phyloP scores from a whole-genome alignment of 2,888 invertebrate genomes.

The Pachycephus smyrnensis region DNA sequence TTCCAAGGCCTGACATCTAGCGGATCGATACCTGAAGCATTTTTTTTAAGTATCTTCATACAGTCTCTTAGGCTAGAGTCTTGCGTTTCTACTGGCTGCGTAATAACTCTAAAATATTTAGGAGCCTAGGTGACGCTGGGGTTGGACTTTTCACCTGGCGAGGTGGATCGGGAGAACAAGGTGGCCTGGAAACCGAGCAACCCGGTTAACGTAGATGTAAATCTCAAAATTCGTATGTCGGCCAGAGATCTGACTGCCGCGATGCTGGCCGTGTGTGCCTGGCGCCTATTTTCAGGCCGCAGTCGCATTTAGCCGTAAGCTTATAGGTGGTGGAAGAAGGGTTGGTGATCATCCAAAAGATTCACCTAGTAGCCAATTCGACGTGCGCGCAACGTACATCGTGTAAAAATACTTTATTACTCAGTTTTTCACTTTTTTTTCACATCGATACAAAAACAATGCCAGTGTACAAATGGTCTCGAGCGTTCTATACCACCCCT shows the following conservation, averaged over 20 bases:
- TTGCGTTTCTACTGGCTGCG: neutral
- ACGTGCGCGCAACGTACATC: neutral
- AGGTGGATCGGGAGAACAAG: neutral
- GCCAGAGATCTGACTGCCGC: slow-evolving; percentile 13
- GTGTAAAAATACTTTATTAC: slow-evolving; percentile 12
- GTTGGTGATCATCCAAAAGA: slow-evolving; percentile 33
- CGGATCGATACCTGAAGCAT: neutral
- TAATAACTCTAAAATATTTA: neutral
- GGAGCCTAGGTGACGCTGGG: neutral
- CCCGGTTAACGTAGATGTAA: slow-evolving; percentile 3
- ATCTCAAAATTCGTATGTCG: slow-evolving; percentile 8
- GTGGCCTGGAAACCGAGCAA: neutral
- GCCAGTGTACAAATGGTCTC: neutral
- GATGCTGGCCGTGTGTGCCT: slow-evolving; percentile 32
- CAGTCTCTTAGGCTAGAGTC: neutral
- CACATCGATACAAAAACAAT: neutral
- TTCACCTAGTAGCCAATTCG: slow-evolving; percentile 10
- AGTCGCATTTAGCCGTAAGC: slow-evolving; percentile 21
- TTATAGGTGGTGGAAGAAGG: slow-evolving; percentile 8
- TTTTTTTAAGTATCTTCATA: neutral
- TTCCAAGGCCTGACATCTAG: neutral
- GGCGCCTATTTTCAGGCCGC: slow-evolving; percentile 41
- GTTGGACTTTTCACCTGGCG: neutral
- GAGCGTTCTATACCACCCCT: neutral
- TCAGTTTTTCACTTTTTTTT: neutral